A percentile compares a stretch with the other conserved stretches of the same genome.
These are phyloP conservation scores for Oceanites oceanicus DNA, from an alignment of 2,113 vertebrate genomes.

Conservation along the genomic window DNA sequence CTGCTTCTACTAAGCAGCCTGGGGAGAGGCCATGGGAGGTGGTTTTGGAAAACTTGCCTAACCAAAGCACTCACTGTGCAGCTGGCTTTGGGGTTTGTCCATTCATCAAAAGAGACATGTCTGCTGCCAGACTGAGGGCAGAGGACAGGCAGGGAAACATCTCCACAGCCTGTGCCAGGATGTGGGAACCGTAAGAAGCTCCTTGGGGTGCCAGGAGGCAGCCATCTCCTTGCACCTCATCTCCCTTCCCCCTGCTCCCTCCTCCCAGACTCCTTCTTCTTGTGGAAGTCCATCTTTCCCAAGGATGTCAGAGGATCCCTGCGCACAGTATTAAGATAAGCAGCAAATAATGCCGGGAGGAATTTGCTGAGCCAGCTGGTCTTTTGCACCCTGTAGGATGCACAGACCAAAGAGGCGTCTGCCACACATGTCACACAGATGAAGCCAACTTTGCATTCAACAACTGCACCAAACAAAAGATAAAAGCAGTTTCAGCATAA, in stretches of 20 bases:
- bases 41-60: background rate
- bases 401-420: slow-evolving; percentile 63
- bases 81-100: background rate
- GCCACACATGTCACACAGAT: slow-evolving; percentile 70
- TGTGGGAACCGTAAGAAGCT: background rate
- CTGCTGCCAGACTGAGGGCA: background rate
- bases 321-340: background rate
- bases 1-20: background rate
- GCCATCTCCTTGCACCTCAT: background rate
- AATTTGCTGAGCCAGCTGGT: slow-evolving; percentile 70
- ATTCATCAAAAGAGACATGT: fast-evolving
- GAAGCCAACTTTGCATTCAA: slow-evolving; percentile 69
- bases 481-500: slow-evolving; percentile 65
- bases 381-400: slow-evolving; percentile 61
- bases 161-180: background rate
- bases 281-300: slow-evolving; percentile 39
- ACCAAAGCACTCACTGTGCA: background rate
- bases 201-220: background rate
- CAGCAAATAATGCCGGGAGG: slow-evolving; percentile 41
- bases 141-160: background rate
- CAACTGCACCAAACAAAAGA: slow-evolving; percentile 69
- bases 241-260: background rate
- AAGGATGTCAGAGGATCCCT: slow-evolving; percentile 13
- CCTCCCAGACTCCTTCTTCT: background rate
- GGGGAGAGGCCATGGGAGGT: background rate